phyloP scores from a whole-genome alignment of 2,888 invertebrate genomes.

The Clitarchus hookeri region DNA sequence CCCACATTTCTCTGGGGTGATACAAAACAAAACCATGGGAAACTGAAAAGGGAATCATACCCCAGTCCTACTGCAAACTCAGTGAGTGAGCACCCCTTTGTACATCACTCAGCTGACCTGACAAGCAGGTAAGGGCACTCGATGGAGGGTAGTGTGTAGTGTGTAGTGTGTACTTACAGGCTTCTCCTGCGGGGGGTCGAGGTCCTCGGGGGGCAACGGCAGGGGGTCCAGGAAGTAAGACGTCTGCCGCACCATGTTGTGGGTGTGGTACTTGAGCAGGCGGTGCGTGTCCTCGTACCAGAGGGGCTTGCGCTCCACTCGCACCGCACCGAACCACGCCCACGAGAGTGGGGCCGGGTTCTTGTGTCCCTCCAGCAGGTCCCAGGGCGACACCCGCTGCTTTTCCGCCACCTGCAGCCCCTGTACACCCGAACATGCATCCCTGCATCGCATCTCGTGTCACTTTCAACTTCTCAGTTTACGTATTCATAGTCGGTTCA shows the following conservation, averaged over 20 bases:
- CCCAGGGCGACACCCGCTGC: conserved; percentile 94
- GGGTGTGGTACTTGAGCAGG: conserved; percentile 87
- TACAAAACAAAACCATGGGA: too few species aligned
- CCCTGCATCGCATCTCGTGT: background rate
- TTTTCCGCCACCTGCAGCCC: conserved; percentile 87
- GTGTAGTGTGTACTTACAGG: conserved; percentile 55
- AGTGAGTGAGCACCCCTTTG: too few species aligned
- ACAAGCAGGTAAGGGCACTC: too few species aligned
- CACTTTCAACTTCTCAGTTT: too few species aligned
- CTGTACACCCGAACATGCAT: conserved; percentile 52
- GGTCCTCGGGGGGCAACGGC: conserved; percentile 86
- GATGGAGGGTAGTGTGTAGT: too few species aligned
- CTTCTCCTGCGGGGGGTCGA: conserved; percentile 79
- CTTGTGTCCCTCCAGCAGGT: conserved; percentile 92
- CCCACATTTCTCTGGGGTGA: too few species aligned
- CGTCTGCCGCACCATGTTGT: conserved; percentile 81
- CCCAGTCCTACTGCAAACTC: too few species aligned
- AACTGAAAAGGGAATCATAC: too few species aligned
- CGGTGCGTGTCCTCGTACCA: conserved; percentile 92
- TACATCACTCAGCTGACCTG: too few species aligned
- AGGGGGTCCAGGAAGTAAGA: conserved; percentile 89
- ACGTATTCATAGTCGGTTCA: too few species aligned
- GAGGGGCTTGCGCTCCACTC: conserved; percentile 87
- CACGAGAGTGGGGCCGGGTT: conserved; percentile 94
- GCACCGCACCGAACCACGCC: conserved; percentile 96